Conservation (phyloP, 2,113 vertebrate species). For the Daboia siamensis region DNA sequence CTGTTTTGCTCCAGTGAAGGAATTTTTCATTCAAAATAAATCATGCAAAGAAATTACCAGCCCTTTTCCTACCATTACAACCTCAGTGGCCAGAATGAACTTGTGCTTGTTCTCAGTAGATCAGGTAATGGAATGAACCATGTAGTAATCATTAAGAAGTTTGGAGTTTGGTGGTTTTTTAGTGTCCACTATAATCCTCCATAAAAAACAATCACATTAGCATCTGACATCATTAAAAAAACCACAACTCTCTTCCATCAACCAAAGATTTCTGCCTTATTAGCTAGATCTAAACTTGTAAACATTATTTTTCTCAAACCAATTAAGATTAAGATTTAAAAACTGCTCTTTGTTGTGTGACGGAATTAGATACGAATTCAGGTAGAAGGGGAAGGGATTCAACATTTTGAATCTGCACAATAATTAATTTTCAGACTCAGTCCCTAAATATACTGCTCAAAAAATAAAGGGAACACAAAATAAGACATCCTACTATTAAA, state of each 20-base stretch:
- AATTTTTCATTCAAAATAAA: not conserved
- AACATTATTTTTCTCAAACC: not conserved
- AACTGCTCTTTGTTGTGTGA: not conserved
- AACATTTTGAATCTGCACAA: not conserved
- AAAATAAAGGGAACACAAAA: too few species aligned
- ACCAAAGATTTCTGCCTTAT: not conserved
- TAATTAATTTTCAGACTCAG: not conserved
- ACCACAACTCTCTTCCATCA: not conserved
- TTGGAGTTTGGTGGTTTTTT: not conserved
- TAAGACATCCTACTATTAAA: too few species aligned
- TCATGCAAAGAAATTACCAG: not conserved
- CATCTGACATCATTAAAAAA: not conserved
- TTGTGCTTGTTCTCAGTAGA: not conserved
- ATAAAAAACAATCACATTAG: not conserved
- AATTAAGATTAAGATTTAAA: not conserved
- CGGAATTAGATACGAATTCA: not conserved
- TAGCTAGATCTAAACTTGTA: not conserved
- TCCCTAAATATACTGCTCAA: too few species aligned
- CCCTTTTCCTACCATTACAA: not conserved
- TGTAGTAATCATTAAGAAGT: not conserved
- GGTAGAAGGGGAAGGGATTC: not conserved
- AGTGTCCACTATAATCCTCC: not conserved
- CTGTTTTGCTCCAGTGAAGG: not conserved
- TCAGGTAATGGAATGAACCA: not conserved
- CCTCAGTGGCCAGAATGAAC: not conserved